Evolutionary conservation across 1,140 invertebrate species (phyloP).

Genomic region (Drosophila athabasca): DNA sequence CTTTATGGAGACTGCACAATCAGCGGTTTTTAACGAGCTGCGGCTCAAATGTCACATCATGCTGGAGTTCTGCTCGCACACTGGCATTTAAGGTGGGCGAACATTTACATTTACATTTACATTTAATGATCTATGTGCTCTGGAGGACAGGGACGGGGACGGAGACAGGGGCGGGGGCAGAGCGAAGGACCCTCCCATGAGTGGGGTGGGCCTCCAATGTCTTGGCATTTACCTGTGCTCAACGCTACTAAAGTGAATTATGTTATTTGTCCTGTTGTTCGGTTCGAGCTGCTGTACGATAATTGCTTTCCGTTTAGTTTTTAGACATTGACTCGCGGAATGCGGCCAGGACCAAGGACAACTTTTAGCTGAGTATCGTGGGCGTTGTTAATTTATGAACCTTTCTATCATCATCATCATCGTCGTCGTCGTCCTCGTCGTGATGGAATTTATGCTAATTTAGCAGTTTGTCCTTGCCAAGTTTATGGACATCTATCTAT

Average conservation of each 20-base stretch:
- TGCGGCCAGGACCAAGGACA: conserved; percentile 24
- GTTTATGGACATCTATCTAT: conserved; percentile 21
- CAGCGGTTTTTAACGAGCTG: conserved; percentile 30
- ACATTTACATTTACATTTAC: conserved; percentile 56
- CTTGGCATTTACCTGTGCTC: conserved; percentile 29
- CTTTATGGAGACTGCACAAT: not conserved
- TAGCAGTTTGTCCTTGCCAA: conserved; percentile 46
- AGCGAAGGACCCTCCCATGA: not conserved
- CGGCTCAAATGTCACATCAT: conserved; percentile 16
- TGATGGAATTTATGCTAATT: conserved; percentile 40
- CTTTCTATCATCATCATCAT: conserved; percentile 8
- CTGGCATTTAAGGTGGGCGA: conserved; percentile 42
- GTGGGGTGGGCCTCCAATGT: conserved; percentile 1
- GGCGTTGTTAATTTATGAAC: conserved; percentile 64
- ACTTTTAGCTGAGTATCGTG: conserved; percentile 25
- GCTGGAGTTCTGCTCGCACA: not conserved
- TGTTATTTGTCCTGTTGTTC: conserved; percentile 45
- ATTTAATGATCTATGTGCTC: conserved; percentile 65
- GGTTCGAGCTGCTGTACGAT: conserved; percentile 16
- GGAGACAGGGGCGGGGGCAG: not conserved
- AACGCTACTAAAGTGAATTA: conserved; percentile 57
- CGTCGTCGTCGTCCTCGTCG: not conserved
- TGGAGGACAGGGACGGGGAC: conserved; percentile 15
- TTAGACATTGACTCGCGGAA: conserved; percentile 54
- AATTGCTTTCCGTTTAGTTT: conserved; percentile 63